phyloP scores from a whole-genome alignment of 2,113 vertebrate genomes.

The Leucopsar rothschildi region DNA sequence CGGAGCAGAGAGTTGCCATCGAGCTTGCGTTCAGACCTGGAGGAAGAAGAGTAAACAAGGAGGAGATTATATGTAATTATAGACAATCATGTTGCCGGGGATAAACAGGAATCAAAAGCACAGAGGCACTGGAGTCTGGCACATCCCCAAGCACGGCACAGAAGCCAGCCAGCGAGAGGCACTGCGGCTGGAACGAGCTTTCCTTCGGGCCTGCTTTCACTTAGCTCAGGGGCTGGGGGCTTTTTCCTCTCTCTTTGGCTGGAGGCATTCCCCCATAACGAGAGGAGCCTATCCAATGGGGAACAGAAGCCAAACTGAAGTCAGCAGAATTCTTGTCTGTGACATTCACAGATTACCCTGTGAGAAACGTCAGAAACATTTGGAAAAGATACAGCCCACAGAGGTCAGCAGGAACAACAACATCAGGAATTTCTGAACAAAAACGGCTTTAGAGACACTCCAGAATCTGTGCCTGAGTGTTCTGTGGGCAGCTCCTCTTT shows the following conservation, averaged over 20 bases:
- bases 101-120: constrained; percentile 75
- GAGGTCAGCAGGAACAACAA: constrained; percentile 27
- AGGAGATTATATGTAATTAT: constrained; percentile 79
- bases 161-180: constrained; percentile 35
- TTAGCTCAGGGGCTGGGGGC: constrained; percentile 13
- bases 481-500: not conserved
- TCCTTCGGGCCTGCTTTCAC: constrained; percentile 47
- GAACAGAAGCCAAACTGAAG: constrained; percentile 57
- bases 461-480: not conserved
- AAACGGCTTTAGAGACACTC: not conserved
- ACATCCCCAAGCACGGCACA: constrained; percentile 50
- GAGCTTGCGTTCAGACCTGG: constrained; percentile 54
- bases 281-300: constrained; percentile 26
- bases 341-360: constrained; percentile 19
- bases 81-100: constrained; percentile 69
- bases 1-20: constrained; percentile 12
- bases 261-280: constrained; percentile 19
- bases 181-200: not conserved
- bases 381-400: not conserved
- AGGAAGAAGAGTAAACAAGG: constrained; percentile 72
- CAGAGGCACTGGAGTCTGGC: constrained; percentile 69
- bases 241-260: constrained; percentile 6
- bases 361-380: constrained; percentile 5
- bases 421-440: not conserved
- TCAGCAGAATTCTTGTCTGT: constrained; percentile 43